These are phyloP conservation scores for Ophion ventricosus DNA, from an alignment of 2,888 invertebrate species.

Conservation along the genomic window DNA sequence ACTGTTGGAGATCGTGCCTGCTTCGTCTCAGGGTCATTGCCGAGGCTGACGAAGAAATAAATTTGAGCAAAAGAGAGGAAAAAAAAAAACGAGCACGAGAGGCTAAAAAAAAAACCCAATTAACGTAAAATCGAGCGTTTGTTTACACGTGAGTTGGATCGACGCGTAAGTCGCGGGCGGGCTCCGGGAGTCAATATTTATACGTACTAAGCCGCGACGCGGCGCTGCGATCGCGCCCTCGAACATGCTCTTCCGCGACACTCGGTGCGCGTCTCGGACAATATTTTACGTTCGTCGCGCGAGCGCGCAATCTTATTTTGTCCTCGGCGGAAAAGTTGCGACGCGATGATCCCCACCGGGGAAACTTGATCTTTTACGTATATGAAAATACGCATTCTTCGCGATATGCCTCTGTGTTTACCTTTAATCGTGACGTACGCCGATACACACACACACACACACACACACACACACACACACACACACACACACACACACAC, in stretches of 20 bases:
- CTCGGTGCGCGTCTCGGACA: neutral
- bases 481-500: neutral
- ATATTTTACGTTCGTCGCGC: neutral
- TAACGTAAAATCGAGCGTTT: neutral
- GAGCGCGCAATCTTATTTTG: neutral
- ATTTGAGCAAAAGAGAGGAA: too few species aligned
- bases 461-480: neutral
- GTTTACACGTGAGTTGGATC: too few species aligned
- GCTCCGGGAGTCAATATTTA: neutral
- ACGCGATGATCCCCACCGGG: neutral
- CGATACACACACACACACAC: neutral
- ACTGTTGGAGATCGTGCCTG: neutral
- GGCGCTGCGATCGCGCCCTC: neutral
- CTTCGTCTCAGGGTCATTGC: neutral
- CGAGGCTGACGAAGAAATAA: too few species aligned
- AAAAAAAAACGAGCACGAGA: neutral
- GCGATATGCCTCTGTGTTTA: neutral
- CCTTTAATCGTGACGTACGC: neutral
- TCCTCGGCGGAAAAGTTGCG: neutral
- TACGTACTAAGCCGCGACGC: neutral
- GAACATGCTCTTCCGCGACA: neutral
- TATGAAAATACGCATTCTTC: neutral
- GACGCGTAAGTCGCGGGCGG: neutral
- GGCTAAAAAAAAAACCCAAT: neutral
- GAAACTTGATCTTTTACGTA: neutral